Evolutionary conservation across 1,140 invertebrate genomes (phyloP).

Genomic region (Onthophagus taurus): DNA sequence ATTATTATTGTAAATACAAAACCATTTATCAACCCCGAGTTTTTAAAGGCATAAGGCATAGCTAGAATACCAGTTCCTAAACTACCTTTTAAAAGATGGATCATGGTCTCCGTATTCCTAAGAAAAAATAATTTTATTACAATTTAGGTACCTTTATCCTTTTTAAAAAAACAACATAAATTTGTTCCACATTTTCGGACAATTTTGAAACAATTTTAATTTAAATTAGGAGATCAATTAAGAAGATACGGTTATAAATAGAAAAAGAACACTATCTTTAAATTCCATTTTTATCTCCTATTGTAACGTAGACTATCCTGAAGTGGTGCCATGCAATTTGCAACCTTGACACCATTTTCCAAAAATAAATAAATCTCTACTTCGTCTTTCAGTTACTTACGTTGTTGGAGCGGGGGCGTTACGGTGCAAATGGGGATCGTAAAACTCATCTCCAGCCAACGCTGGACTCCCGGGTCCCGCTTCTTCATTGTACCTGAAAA

Average conservation of each 20-base stretch:
- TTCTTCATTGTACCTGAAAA: constrained; percentile 18
- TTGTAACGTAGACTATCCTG: no score
- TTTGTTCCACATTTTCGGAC: background rate
- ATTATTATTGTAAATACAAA: constrained; percentile 49
- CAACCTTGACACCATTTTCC: no score
- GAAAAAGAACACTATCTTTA: background rate
- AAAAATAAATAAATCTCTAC: no score
- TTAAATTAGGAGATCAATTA: background rate
- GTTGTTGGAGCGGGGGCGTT: constrained; percentile 36
- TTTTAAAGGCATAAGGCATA: constrained; percentile 62
- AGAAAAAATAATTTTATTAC: background rate
- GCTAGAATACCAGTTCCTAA: constrained; percentile 67
- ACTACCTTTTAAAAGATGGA: constrained; percentile 58
- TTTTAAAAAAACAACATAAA: background rate
- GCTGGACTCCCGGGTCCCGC: constrained; percentile 16
- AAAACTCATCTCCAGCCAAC: constrained; percentile 27
- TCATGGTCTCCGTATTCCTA: constrained; percentile 53
- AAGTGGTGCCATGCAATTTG: no score
- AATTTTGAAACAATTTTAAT: background rate
- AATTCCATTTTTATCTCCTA: no score
- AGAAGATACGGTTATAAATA: constrained; percentile 3
- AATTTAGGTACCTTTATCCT: background rate
- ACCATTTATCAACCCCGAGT: constrained; percentile 57
- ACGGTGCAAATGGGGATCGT: constrained; percentile 39
- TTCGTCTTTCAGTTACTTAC: constrained; percentile 33